Evolutionary conservation across 2,888 invertebrate genomes (phyloP).

Genomic region (Philonicus albiceps): DNA sequence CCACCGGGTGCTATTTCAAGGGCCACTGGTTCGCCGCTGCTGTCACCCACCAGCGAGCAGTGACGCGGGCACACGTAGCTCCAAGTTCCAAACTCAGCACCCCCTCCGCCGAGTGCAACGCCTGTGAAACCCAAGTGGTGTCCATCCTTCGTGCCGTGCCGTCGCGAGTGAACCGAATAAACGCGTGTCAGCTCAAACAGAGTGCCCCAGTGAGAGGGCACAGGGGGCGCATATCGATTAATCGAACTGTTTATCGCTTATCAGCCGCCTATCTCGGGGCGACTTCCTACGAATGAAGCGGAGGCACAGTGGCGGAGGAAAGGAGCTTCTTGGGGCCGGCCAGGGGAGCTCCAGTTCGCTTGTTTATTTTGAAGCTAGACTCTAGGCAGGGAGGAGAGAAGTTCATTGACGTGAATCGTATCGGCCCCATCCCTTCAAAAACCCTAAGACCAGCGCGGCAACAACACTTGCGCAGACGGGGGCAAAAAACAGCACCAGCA

Average conservation of each 20-base stretch:
- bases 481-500: not conserved
- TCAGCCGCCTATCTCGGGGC: not conserved
- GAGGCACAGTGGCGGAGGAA: not conserved
- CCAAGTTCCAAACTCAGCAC: not conserved
- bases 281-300: not conserved
- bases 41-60: not conserved
- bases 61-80: not conserved
- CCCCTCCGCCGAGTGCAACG: not conserved
- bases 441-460: not conserved
- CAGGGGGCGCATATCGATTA: not conserved
- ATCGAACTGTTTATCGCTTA: conserved; percentile 17
- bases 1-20: not conserved
- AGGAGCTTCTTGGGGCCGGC: not conserved
- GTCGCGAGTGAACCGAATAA: not conserved
- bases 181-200: not conserved
- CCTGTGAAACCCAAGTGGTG: not conserved
- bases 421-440: not conserved
- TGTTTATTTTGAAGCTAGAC: conserved; percentile 14
- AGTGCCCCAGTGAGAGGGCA: not conserved
- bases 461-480: conserved; percentile 11
- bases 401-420: conserved; percentile 18
- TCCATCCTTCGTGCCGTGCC: not conserved
- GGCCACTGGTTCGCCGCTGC: not conserved
- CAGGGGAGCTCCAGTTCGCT: not conserved
- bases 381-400: not conserved